Conservation (phyloP, 2,797 vertebrate genomes). For the Adrianichthys oophorus region DNA sequence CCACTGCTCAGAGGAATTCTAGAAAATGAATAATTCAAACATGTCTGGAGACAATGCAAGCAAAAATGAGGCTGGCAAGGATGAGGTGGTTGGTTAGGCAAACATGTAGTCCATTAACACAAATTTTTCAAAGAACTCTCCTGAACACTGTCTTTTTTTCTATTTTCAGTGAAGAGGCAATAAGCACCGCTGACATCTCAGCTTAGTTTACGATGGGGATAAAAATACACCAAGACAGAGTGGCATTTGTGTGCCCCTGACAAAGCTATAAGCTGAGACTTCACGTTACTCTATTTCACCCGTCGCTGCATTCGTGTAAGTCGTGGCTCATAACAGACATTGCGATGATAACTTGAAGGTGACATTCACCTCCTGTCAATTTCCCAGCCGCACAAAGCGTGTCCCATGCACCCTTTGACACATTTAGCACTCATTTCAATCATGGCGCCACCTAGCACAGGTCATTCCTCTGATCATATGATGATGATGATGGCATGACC, state of each 20-base stretch:
- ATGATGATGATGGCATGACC: slow-evolving; percentile 55
- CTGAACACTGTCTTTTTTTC: slow-evolving; percentile 14
- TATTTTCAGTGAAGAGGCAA: background rate
- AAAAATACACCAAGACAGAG: slow-evolving; percentile 17
- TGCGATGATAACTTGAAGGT: slow-evolving; percentile 68
- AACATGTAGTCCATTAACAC: slow-evolving; percentile 20
- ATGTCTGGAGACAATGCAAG: slow-evolving; percentile 49
- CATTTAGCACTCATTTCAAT: slow-evolving; percentile 58
- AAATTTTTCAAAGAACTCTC: slow-evolving; percentile 13
- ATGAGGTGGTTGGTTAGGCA: slow-evolving; percentile 15
- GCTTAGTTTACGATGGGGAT: slow-evolving; percentile 23
- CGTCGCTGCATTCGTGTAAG: slow-evolving; percentile 48
- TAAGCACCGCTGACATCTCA: slow-evolving; percentile 13
- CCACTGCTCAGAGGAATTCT: slow-evolving; percentile 43
- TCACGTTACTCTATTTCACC: slow-evolving; percentile 46
- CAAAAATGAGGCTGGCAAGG: slow-evolving; percentile 31
- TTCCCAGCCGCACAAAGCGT: slow-evolving; percentile 39
- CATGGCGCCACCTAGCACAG: slow-evolving; percentile 29
- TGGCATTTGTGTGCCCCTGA: slow-evolving; percentile 35
- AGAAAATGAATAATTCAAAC: slow-evolving; percentile 70
- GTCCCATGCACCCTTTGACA: slow-evolving; percentile 57
- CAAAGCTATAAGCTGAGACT: slow-evolving; percentile 15
- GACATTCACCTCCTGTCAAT: slow-evolving; percentile 73
- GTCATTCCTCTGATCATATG: slow-evolving; percentile 35
- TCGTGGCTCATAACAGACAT: slow-evolving; percentile 38